Evolutionary conservation across 2,797 vertebrate genomes (phyloP).

Genomic region (Argyrosomus regius): DNA sequence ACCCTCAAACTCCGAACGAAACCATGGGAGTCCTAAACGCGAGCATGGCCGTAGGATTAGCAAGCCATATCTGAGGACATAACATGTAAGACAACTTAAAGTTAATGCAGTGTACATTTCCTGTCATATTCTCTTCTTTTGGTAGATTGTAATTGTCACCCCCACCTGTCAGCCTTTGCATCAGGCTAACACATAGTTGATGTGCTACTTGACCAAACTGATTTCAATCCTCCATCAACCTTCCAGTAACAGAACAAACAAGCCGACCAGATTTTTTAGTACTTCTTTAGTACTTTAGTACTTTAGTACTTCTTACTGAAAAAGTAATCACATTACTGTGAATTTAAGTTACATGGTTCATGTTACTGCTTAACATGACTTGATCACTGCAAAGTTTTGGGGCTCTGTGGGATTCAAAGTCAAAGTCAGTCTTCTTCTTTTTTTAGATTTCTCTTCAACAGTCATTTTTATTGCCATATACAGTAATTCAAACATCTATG

Average conservation of each 20-base stretch:
- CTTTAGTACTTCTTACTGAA: background rate
- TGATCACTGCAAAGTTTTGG: background rate
- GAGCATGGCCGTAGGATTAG: background rate
- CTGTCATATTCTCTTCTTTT: too few species aligned
- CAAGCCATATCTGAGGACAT: background rate
- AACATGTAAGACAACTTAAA: background rate
- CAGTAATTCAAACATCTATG: background rate
- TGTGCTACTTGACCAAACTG: background rate
- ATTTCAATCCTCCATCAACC: background rate
- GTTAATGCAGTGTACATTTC: too few species aligned
- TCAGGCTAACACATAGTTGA: background rate
- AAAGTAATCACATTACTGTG: background rate
- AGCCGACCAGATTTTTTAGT: background rate
- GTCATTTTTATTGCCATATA: background rate
- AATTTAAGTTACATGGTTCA: too few species aligned
- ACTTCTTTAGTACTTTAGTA: too few species aligned
- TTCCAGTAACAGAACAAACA: background rate
- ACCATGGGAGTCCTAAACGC: background rate
- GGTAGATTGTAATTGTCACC: background rate
- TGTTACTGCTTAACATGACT: background rate
- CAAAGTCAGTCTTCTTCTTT: background rate
- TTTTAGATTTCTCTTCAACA: background rate
- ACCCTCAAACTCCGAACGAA: background rate
- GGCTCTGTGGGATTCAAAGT: constrained; percentile 1
- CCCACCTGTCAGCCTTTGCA: background rate